Percentiles rank a stretch among this genome's conserved stretches.
Evolutionary conservation across 2,113 vertebrate species (phyloP).

Genomic region (Chinchilla lanigera): DNA sequence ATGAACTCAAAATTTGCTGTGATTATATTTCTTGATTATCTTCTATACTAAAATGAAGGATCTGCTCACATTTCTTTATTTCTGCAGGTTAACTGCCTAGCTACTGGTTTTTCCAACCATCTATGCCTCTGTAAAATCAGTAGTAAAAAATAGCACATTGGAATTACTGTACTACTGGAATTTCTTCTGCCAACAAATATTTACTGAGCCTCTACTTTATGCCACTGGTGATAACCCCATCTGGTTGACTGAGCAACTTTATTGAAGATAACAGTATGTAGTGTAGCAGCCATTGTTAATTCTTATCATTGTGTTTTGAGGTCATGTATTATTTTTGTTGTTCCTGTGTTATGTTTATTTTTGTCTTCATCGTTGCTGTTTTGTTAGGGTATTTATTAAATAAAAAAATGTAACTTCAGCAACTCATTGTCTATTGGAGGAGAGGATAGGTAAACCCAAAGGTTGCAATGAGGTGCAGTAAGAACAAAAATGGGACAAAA

Average conservation of each 20-base stretch:
- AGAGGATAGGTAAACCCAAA: not conserved
- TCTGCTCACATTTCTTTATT: not conserved
- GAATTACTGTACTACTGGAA: not conserved
- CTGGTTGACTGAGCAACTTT: too few relatives aligned
- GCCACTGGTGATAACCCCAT: not conserved
- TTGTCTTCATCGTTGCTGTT: too few relatives aligned
- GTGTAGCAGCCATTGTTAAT: too few relatives aligned
- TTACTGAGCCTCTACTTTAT: not conserved
- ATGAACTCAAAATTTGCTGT: not conserved
- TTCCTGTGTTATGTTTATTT: too few relatives aligned
- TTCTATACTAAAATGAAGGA: not conserved
- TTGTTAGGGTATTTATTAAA: too few relatives aligned
- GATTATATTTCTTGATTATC: not conserved
- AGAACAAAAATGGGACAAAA: not conserved
- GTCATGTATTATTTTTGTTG: too few relatives aligned
- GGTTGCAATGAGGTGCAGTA: not conserved
- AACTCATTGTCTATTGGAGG: not conserved
- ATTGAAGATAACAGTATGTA: too few relatives aligned
- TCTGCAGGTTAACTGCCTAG: not conserved
- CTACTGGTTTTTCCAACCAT: not conserved
- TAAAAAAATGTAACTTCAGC: too few relatives aligned
- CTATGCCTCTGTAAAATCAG: not conserved
- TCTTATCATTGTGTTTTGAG: too few relatives aligned
- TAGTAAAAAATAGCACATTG: not conserved
- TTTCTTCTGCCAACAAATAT: not conserved